Percentiles rank a stretch among this genome's conserved stretches.
Evolutionary conservation across 2,797 vertebrate genomes (phyloP).

Genomic region (Menidia menidia): DNA sequence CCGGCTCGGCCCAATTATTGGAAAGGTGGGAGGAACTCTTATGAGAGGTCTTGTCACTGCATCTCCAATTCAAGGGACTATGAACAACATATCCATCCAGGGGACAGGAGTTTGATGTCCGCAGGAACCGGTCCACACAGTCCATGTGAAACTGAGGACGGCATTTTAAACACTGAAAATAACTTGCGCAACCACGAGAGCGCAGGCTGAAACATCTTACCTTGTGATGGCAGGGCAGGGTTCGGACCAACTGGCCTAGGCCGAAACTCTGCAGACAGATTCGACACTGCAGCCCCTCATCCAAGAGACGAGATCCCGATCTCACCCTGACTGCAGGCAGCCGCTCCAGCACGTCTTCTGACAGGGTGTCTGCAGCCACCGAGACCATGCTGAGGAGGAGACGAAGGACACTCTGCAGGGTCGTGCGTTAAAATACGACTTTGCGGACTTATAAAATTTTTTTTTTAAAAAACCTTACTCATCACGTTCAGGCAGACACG

Average conservation of each 20-base stretch:
- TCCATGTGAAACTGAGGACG: constrained; percentile 79
- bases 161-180: not conserved
- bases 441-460: too few species aligned
- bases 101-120: constrained; percentile 76
- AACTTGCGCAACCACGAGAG: not conserved
- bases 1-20: constrained; percentile 10
- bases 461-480: constrained; percentile 42
- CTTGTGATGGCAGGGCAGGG: constrained; percentile 83
- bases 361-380: constrained; percentile 38
- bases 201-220: constrained; percentile 45
- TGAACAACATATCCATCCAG: constrained; percentile 81
- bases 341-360: constrained; percentile 56
- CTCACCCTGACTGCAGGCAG: constrained; percentile 69
- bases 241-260: constrained; percentile 68
- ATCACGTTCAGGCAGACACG: constrained; percentile 2
- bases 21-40: constrained; percentile 29
- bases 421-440: rapidly evolving
- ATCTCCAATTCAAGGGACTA: constrained; percentile 73
- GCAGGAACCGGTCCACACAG: constrained; percentile 80
- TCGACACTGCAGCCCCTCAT: constrained; percentile 80
- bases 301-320: constrained; percentile 73
- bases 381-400: constrained; percentile 2
- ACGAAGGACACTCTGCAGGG: not conserved
- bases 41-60: constrained; percentile 4
- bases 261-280: constrained; percentile 81